Conservation (phyloP, 1,140 invertebrate genomes). For the Acromyrmex charruanus region DNA sequence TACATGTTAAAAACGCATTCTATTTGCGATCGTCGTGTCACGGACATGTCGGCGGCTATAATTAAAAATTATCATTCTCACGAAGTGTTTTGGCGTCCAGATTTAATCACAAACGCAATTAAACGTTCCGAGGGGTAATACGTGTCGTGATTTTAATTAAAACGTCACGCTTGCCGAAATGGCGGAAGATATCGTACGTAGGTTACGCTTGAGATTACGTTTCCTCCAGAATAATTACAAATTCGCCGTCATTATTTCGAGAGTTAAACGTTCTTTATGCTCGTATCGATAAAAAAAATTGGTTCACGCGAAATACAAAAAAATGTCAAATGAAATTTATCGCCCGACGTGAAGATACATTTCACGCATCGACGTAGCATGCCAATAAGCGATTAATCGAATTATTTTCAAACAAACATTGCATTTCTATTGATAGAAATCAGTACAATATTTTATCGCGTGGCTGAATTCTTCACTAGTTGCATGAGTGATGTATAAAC, state of each 20-base stretch:
- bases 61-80: constrained; percentile 62
- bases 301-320: neutral
- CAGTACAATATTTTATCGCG: neutral
- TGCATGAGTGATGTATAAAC: neutral
- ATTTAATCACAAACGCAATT: constrained; percentile 59
- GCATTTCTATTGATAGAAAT: constrained; percentile 10
- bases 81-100: constrained; percentile 47
- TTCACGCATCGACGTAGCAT: neutral
- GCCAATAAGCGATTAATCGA: constrained; percentile 43
- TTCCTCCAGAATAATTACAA: constrained; percentile 49
- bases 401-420: constrained; percentile 25
- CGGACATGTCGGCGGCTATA: constrained; percentile 33
- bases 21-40: neutral
- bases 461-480: neutral
- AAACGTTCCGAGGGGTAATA: constrained; percentile 53
- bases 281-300: neutral
- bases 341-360: constrained; percentile 21
- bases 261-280: constrained; percentile 8
- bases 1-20: neutral
- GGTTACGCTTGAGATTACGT: constrained; percentile 40
- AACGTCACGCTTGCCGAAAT: constrained; percentile 56
- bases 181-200: constrained; percentile 48
- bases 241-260: constrained; percentile 10
- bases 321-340: constrained; percentile 51
- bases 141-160: constrained; percentile 62